Evolutionary conservation across 2,888 invertebrate genomes (phyloP), one percentile per base, ranked within the genome.

Genomic region (Platycheirus rosarum): DNA sequence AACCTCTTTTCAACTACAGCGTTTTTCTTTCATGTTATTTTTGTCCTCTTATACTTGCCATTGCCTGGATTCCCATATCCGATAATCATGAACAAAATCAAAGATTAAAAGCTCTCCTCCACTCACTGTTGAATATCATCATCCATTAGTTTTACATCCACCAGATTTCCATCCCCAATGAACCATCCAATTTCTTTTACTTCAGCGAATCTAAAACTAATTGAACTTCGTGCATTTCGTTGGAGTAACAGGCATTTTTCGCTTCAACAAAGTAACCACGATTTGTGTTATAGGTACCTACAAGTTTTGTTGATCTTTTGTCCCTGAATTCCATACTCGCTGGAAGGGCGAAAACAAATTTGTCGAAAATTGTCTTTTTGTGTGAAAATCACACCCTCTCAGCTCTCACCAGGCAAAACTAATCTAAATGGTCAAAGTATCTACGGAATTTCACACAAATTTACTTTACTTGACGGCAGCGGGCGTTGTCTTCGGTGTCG

Each of bases 391-490:
- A 42, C 23, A 46, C 7, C 18, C n/a, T n/a, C n/a, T 29, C 63
- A 63, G 9, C 11, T 20, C 6, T n/a, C n/a, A n/a, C n/a, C n/a
- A n/a, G n/a, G n/a, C n/a, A 51, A 71, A 53, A 65, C 53, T 57
- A 49, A 66, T 71, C 49, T 57, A 57, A 78, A 78, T 66, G 51
- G 42, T 51, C 55, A 76, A 71, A 76, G 51, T 57, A 71, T 80
- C 42, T 63, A 14, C 73, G 48, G 77, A 68, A 77, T 82, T 82
- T 77, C 57, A 48, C 77, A 71, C 71, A 77, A 82, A 77, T 82
- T 73, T 63, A 55, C 63, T 63, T 49, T 40, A 55, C 62, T 11
- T 46, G 11, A 35, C 9, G 4, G 32, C n/a, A n/a, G n/a, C n/a
- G n/a, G n/a, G n/a, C n/a, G n/a, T n/a, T n/a, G n/a, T n/a, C n/a